phyloP scores from a whole-genome alignment of 2,113 vertebrate species.

The Psilopsiagon aurifrons region DNA sequence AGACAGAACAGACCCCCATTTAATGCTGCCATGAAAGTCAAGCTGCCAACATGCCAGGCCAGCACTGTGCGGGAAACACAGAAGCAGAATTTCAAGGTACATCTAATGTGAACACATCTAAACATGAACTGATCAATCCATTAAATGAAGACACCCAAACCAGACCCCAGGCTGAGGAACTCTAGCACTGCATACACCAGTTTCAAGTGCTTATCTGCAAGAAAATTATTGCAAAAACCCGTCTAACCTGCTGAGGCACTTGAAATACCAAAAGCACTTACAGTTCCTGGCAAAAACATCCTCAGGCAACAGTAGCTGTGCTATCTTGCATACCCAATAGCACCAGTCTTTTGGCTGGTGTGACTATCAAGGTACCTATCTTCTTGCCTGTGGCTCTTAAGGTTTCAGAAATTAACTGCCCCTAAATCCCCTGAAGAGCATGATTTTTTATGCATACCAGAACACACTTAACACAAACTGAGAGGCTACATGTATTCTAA shows the following conservation, averaged over 20 bases:
- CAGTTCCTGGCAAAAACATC: slow-evolving; percentile 36
- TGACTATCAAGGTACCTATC: slow-evolving; percentile 19
- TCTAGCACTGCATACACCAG: not conserved
- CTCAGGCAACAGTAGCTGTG: slow-evolving; percentile 39
- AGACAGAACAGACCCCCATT: not conserved
- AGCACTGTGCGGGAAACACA: fast-evolving
- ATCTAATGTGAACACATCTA: not conserved
- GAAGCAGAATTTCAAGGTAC: not conserved
- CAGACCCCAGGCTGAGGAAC: not conserved
- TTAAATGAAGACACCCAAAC: not conserved
- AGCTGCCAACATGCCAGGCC: not conserved
- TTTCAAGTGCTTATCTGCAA: not conserved
- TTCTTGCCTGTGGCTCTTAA: not conserved
- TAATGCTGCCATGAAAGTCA: not conserved
- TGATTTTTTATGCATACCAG: slow-evolving; percentile 39
- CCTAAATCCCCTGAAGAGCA: not conserved
- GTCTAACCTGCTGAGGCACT: slow-evolving; percentile 3
- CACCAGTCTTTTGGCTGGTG: slow-evolving; percentile 6
- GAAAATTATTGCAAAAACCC: not conserved
- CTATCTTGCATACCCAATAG: slow-evolving; percentile 35
- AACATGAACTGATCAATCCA: not conserved
- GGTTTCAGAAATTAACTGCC: slow-evolving; percentile 12
- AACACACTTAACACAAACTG: not conserved
- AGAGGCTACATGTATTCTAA: not conserved
- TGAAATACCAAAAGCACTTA: slow-evolving; percentile 15